A percentile compares a stretch with the other conserved stretches of the same genome.
phyloP scores from a whole-genome alignment of 1,140 invertebrate genomes.

The Latrodectus geometricus region DNA sequence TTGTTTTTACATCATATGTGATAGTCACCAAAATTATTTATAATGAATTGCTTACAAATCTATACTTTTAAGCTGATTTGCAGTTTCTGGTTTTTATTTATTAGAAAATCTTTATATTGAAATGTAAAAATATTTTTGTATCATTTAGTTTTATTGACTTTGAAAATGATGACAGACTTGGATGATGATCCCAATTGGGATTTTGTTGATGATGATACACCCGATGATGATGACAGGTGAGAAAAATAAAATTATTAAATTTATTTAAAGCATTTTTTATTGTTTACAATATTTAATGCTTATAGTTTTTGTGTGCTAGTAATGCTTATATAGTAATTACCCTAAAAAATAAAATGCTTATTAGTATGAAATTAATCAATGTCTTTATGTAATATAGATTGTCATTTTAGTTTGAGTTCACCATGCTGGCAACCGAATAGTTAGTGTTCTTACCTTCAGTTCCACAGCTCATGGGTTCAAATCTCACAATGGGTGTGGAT shows the following conservation, averaged over 20 bases:
- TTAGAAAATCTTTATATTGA: not conserved
- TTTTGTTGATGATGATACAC: constrained; percentile 77
- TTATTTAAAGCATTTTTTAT: not conserved
- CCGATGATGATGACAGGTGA: constrained; percentile 79
- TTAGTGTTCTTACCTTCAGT: no score
- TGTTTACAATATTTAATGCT: not conserved
- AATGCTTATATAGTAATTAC: no score
- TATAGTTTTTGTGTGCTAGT: not conserved
- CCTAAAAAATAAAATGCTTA: no score
- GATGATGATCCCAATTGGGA: constrained; percentile 93
- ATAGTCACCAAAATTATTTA: not conserved
- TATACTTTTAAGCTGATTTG: not conserved
- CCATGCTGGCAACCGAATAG: no score
- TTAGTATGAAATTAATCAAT: no score
- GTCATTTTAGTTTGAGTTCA: no score
- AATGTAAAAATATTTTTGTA: constrained; percentile 61
- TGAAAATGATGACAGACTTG: constrained; percentile 97
- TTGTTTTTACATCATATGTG: not conserved
- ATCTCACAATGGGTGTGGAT: no score
- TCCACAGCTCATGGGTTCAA: no score
- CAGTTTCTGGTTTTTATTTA: not conserved
- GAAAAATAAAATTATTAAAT: not conserved
- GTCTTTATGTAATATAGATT: no score
- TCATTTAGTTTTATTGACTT: constrained; percentile 80
- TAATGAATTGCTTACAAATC: not conserved